A percentile compares a stretch with the other conserved stretches of the same genome.
These are phyloP conservation scores for Apodemus agrarius DNA, from an alignment of 2,797 vertebrate genomes.

Conservation along the genomic window DNA sequence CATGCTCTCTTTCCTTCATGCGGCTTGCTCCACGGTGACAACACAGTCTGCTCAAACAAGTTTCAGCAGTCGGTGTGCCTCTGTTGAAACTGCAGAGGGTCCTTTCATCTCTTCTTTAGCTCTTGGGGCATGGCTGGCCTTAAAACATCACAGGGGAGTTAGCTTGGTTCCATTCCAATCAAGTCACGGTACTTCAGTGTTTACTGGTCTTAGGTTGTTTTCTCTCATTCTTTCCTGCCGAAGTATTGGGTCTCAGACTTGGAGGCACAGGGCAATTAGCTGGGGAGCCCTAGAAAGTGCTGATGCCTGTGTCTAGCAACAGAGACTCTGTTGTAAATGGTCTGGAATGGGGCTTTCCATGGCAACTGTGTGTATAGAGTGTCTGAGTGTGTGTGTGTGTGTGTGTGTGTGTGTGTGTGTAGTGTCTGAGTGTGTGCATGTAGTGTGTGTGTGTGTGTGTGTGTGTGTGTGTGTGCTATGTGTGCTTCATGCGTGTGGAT, in stretches of 20 bases:
- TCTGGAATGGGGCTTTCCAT: background rate
- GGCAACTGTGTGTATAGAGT: background rate
- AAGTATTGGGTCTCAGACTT: background rate
- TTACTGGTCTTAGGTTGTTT: background rate
- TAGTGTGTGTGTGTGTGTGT: too few relatives aligned
- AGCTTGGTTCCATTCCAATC: background rate
- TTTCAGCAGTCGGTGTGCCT: background rate
- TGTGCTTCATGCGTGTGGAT: background rate
- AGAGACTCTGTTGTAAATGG: slow-evolving; percentile 10
- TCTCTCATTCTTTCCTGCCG: background rate
- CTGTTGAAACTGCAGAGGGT: background rate
- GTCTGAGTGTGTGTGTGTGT: background rate
- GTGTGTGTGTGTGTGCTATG: background rate
- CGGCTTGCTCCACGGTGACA: background rate
- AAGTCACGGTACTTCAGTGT: background rate
- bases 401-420: background rate
- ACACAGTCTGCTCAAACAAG: too few relatives aligned
- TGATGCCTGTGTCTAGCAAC: background rate
- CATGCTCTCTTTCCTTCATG: background rate
- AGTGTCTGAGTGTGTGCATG: background rate
- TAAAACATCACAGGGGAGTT: background rate
- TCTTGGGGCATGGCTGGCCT: background rate
- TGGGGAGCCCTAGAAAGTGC: background rate
- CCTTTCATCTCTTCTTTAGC: background rate
- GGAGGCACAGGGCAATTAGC: background rate